Evolutionary conservation across 2,113 vertebrate species (phyloP), one percentile per base, ranked within the genome.

Genomic region (Ophthalmolycus amberensis): DNA sequence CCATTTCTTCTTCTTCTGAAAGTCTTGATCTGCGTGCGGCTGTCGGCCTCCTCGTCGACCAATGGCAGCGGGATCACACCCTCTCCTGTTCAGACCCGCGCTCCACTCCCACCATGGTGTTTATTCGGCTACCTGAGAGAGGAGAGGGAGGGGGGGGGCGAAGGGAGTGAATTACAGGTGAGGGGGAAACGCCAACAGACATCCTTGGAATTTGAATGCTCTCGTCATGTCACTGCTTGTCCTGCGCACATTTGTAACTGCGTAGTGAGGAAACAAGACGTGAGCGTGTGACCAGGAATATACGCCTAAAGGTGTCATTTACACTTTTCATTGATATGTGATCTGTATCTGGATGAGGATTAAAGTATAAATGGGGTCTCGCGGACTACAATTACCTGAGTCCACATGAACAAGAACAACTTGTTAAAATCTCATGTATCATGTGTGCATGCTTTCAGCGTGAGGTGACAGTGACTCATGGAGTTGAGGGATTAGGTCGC

Each of bases 71-170:
- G 44, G 75, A 46, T 91, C 89, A 92, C 90, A 37, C 82, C 82
- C 79, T 75, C 50, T 59, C 83, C 71, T 70, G 75, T 50, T 85
- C 71, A 82, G 27, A 82, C 77, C 50, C 71, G 84, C 76, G 2
- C 73, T 85, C 73, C 75, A 60, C 85, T 72, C 80, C 83, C 75
- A 79, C 73, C 93, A 94, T 94, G 84, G 56, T 65, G 64, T 79
- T 78, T 62, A 66, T 22, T 65, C 3, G 40, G 75, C 48, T 44
- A 85, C 77, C 88, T 90, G 66, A 73, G 74, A 77, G 52, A 44
- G 72, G 63, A 10, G 54, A 22, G 54, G 15, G 22, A 27, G 25
- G 27, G 20, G 32, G 27, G 27, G 75, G 15, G 42, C 12, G 0
- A 56, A 3, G 37, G 11, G 52, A 71, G 65, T 9, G 27, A 56